Percentiles rank a stretch among this genome's conserved stretches.
These are phyloP conservation scores for Gulo gulo DNA, from an alignment of 2,113 vertebrate species.

Conservation along the genomic window DNA sequence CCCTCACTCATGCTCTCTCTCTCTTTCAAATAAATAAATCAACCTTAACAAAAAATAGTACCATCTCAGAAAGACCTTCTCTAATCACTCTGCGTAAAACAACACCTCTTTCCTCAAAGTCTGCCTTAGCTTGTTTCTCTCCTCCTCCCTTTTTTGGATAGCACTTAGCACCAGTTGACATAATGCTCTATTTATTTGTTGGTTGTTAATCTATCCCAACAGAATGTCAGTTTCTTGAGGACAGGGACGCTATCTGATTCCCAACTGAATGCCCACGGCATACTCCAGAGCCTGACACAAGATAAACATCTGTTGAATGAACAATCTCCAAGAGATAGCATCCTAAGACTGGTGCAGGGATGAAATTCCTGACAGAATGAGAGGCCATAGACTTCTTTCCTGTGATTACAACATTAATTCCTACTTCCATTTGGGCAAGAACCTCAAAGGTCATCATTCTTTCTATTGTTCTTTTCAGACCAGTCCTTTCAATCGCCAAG, in stretches of 20 bases:
- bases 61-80: background rate
- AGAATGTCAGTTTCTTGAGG: slow-evolving; percentile 9
- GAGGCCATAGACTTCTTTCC: background rate
- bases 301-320: slow-evolving; percentile 33
- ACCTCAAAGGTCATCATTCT: background rate
- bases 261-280: background rate
- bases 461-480: background rate
- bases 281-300: background rate
- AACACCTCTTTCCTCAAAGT: background rate
- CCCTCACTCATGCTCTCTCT: background rate
- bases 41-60: background rate
- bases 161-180: background rate
- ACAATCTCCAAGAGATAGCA: background rate
- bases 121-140: background rate
- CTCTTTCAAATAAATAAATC: background rate
- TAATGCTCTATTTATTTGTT: background rate
- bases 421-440: background rate
- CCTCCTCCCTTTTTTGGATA: background rate
- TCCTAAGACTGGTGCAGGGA: background rate
- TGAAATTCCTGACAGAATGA: slow-evolving; percentile 17
- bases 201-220: background rate
- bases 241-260: background rate
- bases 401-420: background rate
- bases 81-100: background rate
- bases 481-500: slow-evolving; percentile 63